Conservation (phyloP, 2,113 vertebrate genomes). For the Octodon degus region DNA sequence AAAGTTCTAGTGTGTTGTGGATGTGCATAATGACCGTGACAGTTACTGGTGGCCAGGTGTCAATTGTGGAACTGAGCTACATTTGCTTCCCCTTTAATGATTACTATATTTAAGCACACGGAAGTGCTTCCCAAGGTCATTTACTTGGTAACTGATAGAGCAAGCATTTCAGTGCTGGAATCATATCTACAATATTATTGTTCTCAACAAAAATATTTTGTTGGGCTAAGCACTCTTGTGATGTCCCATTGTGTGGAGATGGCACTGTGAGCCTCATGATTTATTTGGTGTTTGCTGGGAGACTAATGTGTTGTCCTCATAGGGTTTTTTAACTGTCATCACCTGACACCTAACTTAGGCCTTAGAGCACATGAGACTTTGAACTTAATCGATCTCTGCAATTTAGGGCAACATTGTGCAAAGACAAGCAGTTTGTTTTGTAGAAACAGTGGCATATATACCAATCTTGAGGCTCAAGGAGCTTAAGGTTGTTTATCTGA, state of each 20-base stretch:
- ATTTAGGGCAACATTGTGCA: not conserved
- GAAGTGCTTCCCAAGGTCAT: not conserved
- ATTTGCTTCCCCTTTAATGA: not conserved
- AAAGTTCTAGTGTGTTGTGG: too few species aligned
- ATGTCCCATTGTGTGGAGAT: not conserved
- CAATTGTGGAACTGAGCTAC: too few species aligned
- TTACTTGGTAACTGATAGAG: not conserved
- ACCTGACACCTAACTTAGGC: not conserved
- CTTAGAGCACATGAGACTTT: not conserved
- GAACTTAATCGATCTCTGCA: not conserved
- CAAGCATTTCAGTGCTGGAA: not conserved
- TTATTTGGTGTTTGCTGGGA: not conserved
- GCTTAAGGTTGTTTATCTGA: not conserved
- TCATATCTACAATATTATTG: not conserved
- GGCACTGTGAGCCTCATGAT: not conserved
- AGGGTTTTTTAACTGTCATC: constrained; percentile 5
- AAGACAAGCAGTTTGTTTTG: not conserved
- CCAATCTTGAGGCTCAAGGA: not conserved
- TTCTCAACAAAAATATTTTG: not conserved
- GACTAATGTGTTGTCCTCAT: not conserved
- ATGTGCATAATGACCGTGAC: too few species aligned
- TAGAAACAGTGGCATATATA: too few species aligned
- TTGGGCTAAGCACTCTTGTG: not conserved
- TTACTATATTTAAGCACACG: not conserved
- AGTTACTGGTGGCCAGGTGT: too few species aligned